Base-by-base conservation (phyloP, 2,888 invertebrate genomes). In the Cinara cedri region DNA sequence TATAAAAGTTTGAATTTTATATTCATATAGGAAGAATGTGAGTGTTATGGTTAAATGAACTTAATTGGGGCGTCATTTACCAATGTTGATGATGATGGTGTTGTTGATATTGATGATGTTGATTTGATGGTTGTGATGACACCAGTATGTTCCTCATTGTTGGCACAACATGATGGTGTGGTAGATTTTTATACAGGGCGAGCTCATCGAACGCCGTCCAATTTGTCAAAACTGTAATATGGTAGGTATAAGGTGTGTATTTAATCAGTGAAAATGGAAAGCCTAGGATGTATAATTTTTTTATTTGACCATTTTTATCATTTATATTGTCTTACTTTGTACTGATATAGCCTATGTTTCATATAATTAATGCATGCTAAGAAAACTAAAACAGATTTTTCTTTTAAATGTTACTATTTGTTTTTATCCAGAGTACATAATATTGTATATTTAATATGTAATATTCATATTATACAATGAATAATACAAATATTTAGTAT, bases 211-310 rank as follows among this genome's bases (percentile, higher is more conserved):
- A 68, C 42, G 60, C 78, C 55, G 78, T 78, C 68, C 78, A 68
- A 75, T 78, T 70, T 78, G 78, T 68, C 78, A 60, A 78, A 70
- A 21, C 78, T 78, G 66, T 75, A 68, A 60, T 68, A 68, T 78
- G 78, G 78, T 78, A 78, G 78, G 78, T 78, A 78, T 78, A 78
- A 78, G 68, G 78, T 78, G 78, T 78, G 78, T 78, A 78, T 78
- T 78, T 60, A 68, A 78, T 78, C 78, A 60, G 70, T 78, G 78
- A 78, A 60, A 34, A 70, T 42, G 78, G 78, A 78, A 78, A 70
- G 68, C 21, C 60, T 68, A 78, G 60, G 78, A 68, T 70, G 78
- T 70, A 74, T 63, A 16, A 51, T 65, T 74, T 74, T 74, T 63
- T 74, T 19, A 74, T 74, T 63, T 63, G 19, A 72, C 1, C 46